A percentile compares a stretch with the other conserved stretches of the same genome.
These are phyloP conservation scores for Eretmochelys imbricata DNA, from an alignment of 2,113 vertebrate species.

Conservation along the genomic window DNA sequence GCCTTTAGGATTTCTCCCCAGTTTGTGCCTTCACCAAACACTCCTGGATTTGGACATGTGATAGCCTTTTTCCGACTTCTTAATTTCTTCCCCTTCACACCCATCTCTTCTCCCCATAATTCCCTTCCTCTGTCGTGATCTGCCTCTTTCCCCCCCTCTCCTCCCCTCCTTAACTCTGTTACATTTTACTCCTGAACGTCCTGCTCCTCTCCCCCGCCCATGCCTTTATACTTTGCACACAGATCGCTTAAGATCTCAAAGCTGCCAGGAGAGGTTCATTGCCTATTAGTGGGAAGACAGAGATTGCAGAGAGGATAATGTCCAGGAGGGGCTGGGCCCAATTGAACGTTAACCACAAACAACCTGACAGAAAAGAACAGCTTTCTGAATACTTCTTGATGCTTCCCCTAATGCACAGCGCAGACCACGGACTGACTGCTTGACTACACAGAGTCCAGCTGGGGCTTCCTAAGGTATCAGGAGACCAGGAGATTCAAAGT, in stretches of 20 bases:
- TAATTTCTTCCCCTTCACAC: not conserved
- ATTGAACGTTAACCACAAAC: not conserved
- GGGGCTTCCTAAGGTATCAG: not conserved
- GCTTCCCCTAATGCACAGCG: not conserved
- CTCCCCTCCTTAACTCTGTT: not conserved
- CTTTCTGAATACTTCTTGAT: not conserved
- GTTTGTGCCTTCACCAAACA: not conserved
- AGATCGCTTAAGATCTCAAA: not conserved
- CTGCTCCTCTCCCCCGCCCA: not conserved
- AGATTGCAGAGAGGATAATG: not conserved
- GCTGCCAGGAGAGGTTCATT: not conserved
- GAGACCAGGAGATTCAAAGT: not conserved
- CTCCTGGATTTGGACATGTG: not conserved
- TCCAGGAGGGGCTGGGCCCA: not conserved
- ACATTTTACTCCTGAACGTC: not conserved
- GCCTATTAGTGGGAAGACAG: not conserved
- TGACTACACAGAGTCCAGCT: not conserved
- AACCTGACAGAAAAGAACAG: not conserved
- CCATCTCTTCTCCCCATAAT: not conserved
- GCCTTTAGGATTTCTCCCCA: not conserved
- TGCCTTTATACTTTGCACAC: not conserved
- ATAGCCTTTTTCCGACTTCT: not conserved
- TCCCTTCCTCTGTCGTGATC: not conserved
- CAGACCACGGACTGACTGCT: fast-evolving
- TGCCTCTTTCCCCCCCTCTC: not conserved